These are phyloP conservation scores for Montipora capitata DNA, from an alignment of 92 coral and sea anemone genomes.

Conservation along the genomic window DNA sequence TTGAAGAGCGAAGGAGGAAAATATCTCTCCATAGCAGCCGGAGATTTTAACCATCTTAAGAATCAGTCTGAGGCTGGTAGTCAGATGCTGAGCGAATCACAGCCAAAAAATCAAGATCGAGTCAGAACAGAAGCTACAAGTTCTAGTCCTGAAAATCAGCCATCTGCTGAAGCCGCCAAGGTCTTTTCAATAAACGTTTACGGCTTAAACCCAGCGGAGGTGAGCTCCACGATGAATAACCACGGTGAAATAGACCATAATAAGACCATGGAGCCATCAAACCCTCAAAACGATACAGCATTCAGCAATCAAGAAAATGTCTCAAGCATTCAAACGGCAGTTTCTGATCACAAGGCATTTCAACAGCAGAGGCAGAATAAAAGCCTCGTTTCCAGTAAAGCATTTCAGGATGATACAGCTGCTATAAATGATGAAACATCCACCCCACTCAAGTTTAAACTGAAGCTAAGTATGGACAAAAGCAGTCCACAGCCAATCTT, in stretches of 20 bases:
- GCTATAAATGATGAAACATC: not conserved
- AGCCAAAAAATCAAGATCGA: not conserved
- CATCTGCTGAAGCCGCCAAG: not conserved
- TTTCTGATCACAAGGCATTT: not conserved
- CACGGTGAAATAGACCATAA: not conserved
- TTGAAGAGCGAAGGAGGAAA: not conserved
- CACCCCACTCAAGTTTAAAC: constrained; percentile 38
- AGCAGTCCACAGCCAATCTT: constrained; percentile 8
- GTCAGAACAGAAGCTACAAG: not conserved
- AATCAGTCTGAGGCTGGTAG: not conserved
- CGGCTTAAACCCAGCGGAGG: not conserved
- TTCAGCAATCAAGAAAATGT: not conserved
- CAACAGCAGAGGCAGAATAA: not conserved
- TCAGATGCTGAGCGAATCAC: not conserved
- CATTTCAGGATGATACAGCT: not conserved
- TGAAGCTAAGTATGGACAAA: constrained; percentile 34
- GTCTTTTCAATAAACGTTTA: constrained; percentile 30
- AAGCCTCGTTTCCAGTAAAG: not conserved
- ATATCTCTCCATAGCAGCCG: not conserved
- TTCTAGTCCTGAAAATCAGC: not conserved
- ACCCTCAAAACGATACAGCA: not conserved
- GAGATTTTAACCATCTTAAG: not conserved
- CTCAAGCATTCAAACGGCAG: not conserved
- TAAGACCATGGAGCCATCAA: not conserved
- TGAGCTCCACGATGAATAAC: not conserved